Conservation (phyloP, 2,797 vertebrate species). For the Oophaga sylvatica region DNA sequence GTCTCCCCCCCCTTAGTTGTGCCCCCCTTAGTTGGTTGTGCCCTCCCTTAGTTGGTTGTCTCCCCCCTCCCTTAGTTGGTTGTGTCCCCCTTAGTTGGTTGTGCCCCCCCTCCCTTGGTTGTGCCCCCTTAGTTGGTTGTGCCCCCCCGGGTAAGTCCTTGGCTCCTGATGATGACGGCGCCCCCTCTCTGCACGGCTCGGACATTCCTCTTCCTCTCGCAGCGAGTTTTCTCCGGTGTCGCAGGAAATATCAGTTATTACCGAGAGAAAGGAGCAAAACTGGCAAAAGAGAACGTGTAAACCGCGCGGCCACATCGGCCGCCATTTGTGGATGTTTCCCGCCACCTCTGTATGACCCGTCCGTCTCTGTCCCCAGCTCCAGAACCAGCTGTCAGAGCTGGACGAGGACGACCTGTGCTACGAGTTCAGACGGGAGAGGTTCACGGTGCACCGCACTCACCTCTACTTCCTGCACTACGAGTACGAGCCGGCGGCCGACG, state of each 20-base stretch:
- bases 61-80: too few relatives aligned
- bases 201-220: not conserved
- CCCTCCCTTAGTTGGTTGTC: too few relatives aligned
- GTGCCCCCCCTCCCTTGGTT: too few relatives aligned
- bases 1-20: too few relatives aligned
- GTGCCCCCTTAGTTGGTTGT: too few relatives aligned
- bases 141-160: not conserved
- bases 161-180: not conserved
- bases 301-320: not conserved
- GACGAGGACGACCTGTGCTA: slow-evolving; percentile 97
- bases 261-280: not conserved
- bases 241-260: not conserved
- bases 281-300: not conserved
- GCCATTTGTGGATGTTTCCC: not conserved
- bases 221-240: not conserved
- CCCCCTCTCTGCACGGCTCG: not conserved
- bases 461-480: slow-evolving; percentile 96
- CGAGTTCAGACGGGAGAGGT: slow-evolving; percentile 93
- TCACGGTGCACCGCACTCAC: slow-evolving; percentile 95
- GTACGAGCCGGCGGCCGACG: slow-evolving; percentile 82
- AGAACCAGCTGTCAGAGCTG: slow-evolving; percentile 93
- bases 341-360: not conserved
- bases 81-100: too few relatives aligned
- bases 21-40: too few relatives aligned
- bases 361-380: slow-evolving; percentile 78